Base-by-base conservation (phyloP, 2,888 invertebrate genomes). In the Caenorhabditis japonica region DNA sequence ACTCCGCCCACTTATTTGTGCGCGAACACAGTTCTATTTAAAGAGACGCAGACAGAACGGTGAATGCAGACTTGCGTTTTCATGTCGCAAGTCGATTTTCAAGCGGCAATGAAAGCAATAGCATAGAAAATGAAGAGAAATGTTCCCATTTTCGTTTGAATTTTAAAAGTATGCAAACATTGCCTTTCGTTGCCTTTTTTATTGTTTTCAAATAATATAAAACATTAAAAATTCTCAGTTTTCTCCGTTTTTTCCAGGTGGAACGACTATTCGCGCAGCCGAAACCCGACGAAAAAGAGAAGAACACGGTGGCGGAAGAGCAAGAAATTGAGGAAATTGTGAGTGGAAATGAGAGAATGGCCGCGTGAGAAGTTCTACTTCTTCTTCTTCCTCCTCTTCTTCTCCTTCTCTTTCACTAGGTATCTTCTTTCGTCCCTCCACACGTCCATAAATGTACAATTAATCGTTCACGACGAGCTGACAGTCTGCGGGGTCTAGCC, bases 241-340 rank as follows among this genome's bases (percentile, higher is more conserved):
- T 13, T 34, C n/a, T n/a, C n/a, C n/a, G n/a, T n/a, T 15, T 34
- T 7, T 53, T 72, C 7, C 44, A 74, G 73, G 73, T 74, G 17
- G 73, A 74, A 61, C 55, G 73, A 30, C 51, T 74, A 21, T 74
- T 74, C 30, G 73, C 73, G 3, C 38, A 44, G n/a, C 30, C 68
- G 39, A 68, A 68, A 38, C 52, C 52, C 10, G 66, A 56, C 56
- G 66, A 66, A 34, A 56, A 58, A 56, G 43, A 30, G 30, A 30
- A 30, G 34, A 33, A 13, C 39, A 15, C 39, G 39, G 17, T 59
- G 36, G 38, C 59, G 15, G 68, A 70, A 61, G 58, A 64, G 53
- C 52, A 59, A 23, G 59, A 72, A 59, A 53, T 34, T 36, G 72
- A 73, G 33, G 73, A 74, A 74, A 68, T 68, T 21, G 73, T 74